Evolutionary conservation across 2,797 vertebrate genomes (phyloP).

Genomic region (Carapus acus): DNA sequence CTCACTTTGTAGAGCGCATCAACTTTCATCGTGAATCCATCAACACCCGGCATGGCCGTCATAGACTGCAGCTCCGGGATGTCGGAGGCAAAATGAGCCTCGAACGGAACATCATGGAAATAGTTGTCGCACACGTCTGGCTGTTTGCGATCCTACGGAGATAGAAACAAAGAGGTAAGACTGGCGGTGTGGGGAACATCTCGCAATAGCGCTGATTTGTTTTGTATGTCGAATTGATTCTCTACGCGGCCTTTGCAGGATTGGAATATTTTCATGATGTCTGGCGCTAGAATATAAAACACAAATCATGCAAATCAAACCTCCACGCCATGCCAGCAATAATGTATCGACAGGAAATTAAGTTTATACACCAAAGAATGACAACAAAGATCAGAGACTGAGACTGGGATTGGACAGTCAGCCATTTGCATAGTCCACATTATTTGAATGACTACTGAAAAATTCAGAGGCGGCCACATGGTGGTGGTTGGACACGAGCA

Average conservation of each 20-base stretch:
- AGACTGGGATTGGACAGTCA: background rate
- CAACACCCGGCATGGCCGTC: constrained; percentile 85
- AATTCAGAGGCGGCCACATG: too few relatives aligned
- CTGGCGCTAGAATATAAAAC: too few relatives aligned
- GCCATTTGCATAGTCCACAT: constrained; percentile 10
- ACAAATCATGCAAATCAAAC: too few relatives aligned
- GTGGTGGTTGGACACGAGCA: constrained; percentile 20
- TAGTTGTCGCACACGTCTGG: constrained; percentile 86
- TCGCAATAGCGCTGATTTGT: too few relatives aligned
- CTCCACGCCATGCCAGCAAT: too few relatives aligned
- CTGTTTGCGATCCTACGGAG: constrained; percentile 85
- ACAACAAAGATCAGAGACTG: background rate
- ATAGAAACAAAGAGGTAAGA: background rate
- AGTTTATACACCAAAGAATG: background rate
- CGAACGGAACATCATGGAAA: constrained; percentile 95
- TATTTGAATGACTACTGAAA: constrained; percentile 4
- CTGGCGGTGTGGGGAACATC: too few relatives aligned
- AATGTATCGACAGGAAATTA: background rate
- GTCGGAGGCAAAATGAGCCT: constrained; percentile 89
- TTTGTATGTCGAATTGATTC: too few relatives aligned
- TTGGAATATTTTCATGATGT: too few relatives aligned
- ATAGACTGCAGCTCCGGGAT: constrained; percentile 78
- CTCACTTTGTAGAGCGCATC: constrained; percentile 97
- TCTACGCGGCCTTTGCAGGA: too few relatives aligned
- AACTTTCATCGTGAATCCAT: constrained; percentile 95